These are phyloP conservation scores for Sphaerophoria rueppellii DNA, from an alignment of 2,888 invertebrate genomes.

Conservation along the genomic window DNA sequence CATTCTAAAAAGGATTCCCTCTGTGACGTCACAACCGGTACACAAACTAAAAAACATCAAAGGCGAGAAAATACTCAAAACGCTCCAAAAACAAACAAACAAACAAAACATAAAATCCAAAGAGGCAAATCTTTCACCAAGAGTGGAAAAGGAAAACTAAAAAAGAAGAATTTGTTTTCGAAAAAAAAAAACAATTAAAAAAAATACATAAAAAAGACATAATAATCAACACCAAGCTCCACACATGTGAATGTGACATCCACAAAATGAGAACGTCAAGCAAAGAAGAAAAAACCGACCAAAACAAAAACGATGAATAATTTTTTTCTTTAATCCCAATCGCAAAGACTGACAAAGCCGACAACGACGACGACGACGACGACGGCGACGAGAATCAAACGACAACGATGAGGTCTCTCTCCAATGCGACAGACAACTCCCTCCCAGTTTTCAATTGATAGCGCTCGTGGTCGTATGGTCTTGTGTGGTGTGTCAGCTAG, in stretches of 20 bases:
- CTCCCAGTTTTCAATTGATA: conserved; percentile 73
- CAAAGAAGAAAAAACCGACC: conserved; percentile 67
- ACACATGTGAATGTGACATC: conserved; percentile 66
- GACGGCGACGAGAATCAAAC: not conserved
- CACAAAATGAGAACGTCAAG: conserved; percentile 16
- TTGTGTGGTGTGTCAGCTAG: conserved; percentile 30
- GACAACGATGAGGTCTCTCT: conserved; percentile 66
- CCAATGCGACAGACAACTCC: conserved; percentile 65
- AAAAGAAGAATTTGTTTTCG: conserved; percentile 10
- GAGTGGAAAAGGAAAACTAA: conserved; percentile 52
- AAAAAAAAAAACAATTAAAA: not conserved
- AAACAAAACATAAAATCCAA: conserved; percentile 42
- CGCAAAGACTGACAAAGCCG: conserved; percentile 26
- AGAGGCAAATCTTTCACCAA: conserved; percentile 49
- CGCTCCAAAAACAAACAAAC: conserved; percentile 43
- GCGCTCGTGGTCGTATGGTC: conserved; percentile 65
- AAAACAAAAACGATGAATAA: conserved; percentile 59
- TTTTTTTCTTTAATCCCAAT: not conserved
- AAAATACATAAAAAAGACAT: conserved; percentile 33
- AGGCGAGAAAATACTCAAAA: conserved; percentile 56
- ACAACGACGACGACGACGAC: conserved; percentile 17
- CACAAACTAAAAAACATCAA: conserved; percentile 54
- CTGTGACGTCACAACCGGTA: conserved; percentile 60
- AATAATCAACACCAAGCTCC: conserved; percentile 47
- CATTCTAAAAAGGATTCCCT: conserved; percentile 55